Evolutionary conservation across 2,113 vertebrate genomes (phyloP).

Genomic region (Dolichotis patagonum): DNA sequence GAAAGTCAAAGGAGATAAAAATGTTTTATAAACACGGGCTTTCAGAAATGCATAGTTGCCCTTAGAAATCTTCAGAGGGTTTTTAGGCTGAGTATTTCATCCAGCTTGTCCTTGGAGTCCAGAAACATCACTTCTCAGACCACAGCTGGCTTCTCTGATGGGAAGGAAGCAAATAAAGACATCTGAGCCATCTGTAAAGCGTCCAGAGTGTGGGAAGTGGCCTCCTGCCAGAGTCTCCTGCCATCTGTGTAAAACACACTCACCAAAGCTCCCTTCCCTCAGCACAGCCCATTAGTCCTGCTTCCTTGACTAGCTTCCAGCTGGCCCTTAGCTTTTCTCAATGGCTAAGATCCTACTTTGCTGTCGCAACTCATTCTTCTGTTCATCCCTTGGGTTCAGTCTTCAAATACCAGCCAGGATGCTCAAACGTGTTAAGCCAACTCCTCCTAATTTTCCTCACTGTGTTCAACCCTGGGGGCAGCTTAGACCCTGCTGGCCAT

Average conservation of each 20-base stretch:
- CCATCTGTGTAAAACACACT: background rate
- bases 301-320: background rate
- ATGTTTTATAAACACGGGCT: background rate
- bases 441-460: background rate
- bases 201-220: constrained; percentile 17
- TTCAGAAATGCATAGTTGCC: background rate
- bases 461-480: background rate
- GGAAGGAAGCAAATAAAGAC: constrained; percentile 14
- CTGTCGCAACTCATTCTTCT: background rate
- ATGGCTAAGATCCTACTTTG: background rate
- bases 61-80: background rate
- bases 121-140: background rate
- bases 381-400: constrained; percentile 4
- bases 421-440: background rate
- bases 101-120: background rate
- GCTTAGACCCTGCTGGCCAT: background rate
- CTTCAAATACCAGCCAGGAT: background rate
- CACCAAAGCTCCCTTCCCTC: background rate
- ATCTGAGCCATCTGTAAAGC: background rate
- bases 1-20: background rate
- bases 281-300: background rate
- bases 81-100: background rate
- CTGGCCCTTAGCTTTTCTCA: background rate
- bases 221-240: background rate
- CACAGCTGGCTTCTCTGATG: background rate